Evolutionary conservation across 2,113 vertebrate genomes (phyloP), one percentile per base, ranked within the genome.

Genomic region (Piprites chloris): DNA sequence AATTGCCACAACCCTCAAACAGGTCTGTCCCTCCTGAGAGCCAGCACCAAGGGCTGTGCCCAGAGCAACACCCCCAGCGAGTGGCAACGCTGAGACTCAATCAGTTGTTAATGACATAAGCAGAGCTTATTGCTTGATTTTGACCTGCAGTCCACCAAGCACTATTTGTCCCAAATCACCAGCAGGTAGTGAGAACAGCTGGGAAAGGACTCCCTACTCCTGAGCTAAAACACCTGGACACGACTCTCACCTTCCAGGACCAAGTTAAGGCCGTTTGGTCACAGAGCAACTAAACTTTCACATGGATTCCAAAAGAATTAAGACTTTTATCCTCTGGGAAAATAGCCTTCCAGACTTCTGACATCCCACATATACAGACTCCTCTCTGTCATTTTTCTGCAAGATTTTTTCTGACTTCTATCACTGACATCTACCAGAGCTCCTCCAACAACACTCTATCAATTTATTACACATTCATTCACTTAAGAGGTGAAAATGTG

Each of bases 291-390:
- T 16, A 27, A 50, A 50, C 18, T 55, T 61, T 21, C 26, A 13
- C 0, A 0, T 7, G 47, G 22, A 62, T 39, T 81, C 55, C 12
- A 9, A 37, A 28, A 67, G 46, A 84, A 83, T 17, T 13, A 22
- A 30, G 53, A 22, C 23, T 32, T 46, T 15, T 20, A 32, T 41
- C 5, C 55, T 37, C 84, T 41, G 32, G 59, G n/a, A 58, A 90
- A 58, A 65, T 9, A 91, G 76, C 50, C 49, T 77, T 80, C n/a
- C 37, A 69, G 46, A 61, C 32, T 37, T 41, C 22, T 41, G 44
- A 72, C 12, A 50, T 13, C 71, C 47, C 50, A 56, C 0, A 0
- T 17, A 21, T 2, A 44, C 24, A n/a, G 28, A 15, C 5, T 30
- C 13, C 12, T 18, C 41, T 61, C 46, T 56, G 47, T 33, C 47